Evolutionary conservation across 1,140 invertebrate species (phyloP), one percentile per base, ranked within the genome.

Genomic region (Papilio polyxenes): DNA sequence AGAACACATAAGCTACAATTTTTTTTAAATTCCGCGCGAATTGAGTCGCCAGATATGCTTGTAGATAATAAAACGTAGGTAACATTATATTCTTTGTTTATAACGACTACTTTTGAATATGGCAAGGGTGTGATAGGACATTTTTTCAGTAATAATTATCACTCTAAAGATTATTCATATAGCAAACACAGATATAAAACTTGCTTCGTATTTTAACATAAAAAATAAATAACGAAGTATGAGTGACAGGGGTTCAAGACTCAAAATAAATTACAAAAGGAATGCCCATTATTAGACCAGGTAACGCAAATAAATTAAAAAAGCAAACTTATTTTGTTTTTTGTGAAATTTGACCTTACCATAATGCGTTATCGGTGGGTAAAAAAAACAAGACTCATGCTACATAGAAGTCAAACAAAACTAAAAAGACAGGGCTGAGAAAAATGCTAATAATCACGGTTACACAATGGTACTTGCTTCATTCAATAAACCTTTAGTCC

Each of bases 381-480:
- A n/a, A n/a, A n/a, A n/a, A n/a, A n/a, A n/a, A n/a, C n/a, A n/a
- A n/a, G n/a, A n/a, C n/a, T n/a, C n/a, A n/a, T n/a, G 10, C 9
- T 23, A 65, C 59, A 62, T 62, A 59, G 56, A 59, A 20, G n/a
- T 59, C 5, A 20, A 62, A 62, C 7, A 65, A 23, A 65, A 65
- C 20, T 23, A n/a, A 53, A 53, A 17, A 62, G 17, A n/a, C 20
- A 65, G n/a, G 59, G 23, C 10, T 13, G 9, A 31, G 20, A 62
- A 62, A 62, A 4, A 65, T 65, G 62, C 62, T 65, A 65, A 65
- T 65, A 65, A 65, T 65, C 20, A 65, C 59, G 11, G 10, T 31
- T 65, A 65, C 62, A 65, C 59, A 62, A 62, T 62, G 59, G n/a
- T 62, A 8, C 59, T 62, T 23, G 59, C 2, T 1, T 65, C 62